Evolutionary conservation across 92 coral and sea anemone species (phyloP).

Genomic region (Zoanthus sociatus): DNA sequence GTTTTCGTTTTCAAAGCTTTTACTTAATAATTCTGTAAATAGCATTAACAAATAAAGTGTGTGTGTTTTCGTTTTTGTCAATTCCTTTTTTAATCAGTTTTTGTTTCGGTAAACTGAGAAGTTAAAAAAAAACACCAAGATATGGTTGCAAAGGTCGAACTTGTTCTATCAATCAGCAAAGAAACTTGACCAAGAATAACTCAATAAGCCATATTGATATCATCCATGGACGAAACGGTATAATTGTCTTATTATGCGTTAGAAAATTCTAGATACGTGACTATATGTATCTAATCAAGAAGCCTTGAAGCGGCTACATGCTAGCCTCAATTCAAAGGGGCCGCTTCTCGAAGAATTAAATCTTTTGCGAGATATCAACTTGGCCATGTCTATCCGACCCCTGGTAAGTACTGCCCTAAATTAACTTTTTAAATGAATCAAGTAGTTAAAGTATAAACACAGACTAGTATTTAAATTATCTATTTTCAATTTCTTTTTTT

Average conservation of each 20-base stretch:
- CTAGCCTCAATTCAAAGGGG: neutral
- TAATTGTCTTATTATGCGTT: neutral
- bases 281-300: neutral
- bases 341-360: slow-evolving; percentile 7
- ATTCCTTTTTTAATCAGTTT: neutral
- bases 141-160: neutral
- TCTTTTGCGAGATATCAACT: neutral
- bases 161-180: neutral
- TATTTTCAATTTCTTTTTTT: neutral
- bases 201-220: neutral
- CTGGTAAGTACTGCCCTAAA: neutral
- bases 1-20: slow-evolving; percentile 26
- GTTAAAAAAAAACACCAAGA: too few relatives aligned
- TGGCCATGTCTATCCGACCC: neutral
- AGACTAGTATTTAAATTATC: neutral
- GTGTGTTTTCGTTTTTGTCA: slow-evolving; percentile 28
- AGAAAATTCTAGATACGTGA: slow-evolving; percentile 22
- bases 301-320: neutral
- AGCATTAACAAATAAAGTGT: slow-evolving; percentile 40
- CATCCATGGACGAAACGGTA: neutral
- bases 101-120: neutral
- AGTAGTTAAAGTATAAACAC: slow-evolving; percentile 6
- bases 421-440: neutral
- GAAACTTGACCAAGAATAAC: neutral
- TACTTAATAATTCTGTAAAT: slow-evolving; percentile 33